Evolutionary conservation across 35 echinoderm and acorn worm genomes (phyloP), one percentile per base, ranked within the genome.

Genomic region (Apostichopus californicus): DNA sequence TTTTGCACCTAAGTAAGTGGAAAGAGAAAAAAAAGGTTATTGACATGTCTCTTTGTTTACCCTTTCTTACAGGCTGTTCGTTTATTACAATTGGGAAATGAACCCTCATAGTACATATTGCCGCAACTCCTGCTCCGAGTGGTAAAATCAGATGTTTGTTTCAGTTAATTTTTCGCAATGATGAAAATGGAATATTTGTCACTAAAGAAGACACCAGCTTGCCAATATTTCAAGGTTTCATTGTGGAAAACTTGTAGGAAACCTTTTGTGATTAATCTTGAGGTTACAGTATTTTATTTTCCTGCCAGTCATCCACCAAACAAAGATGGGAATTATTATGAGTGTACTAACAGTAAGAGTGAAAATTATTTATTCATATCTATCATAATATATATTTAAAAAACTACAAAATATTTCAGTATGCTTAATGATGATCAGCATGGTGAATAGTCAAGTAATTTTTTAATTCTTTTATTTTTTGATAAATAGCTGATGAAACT

Each of bases 1-100:
- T 46, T 46, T 46, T 46, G 34, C 34, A 46, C 34, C 34, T 46
- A 0, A 46, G 34, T 46, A 3, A 46, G 34, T 46, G 34, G 34
- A 46, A 46, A 46, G 34, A 46, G 34, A 46, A 46, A 46, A 46
- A 46, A 2, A 46, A 46, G 3, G 0, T 46, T 46, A 46, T 46
- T 46, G 34, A 46, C 34, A 46, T 46, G 34, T 46, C 34, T 46
- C 0, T 83, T 10, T 55, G 55, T 55, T 55, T 83, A 54, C n/a
- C 52, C n/a, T 53, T 15, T 83, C 54, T 83, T 83, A 56, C 80
- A 83, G 80, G 80, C 80, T 14, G 80, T 83, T 15, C 80, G 46
- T 6, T 55, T 83, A 46, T n/a, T 83, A 55, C 80, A 83, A 18
- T 68, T 18, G 11, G 28, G 80, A 6, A 83, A 83, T 55, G 80